Evolutionary conservation across 2,113 vertebrate genomes (phyloP).

Genomic region (Cyanoramphus novaezelandiae): DNA sequence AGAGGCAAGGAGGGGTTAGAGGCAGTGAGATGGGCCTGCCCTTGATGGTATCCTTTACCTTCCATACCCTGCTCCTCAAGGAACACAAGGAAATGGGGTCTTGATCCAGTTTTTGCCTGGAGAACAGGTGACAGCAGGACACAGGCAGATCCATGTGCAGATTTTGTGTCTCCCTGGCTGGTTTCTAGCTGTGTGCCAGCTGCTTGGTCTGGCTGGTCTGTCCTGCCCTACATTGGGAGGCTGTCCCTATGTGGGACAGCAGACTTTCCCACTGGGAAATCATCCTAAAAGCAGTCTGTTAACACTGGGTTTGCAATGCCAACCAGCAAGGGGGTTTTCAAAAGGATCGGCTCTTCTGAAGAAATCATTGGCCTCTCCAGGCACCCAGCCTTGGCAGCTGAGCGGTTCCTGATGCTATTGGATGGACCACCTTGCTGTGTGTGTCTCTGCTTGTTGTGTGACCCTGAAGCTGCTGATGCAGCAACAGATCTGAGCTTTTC

Average conservation of each 20-base stretch:
- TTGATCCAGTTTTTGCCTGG: background rate
- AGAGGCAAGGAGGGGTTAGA: background rate
- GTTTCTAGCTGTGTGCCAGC: background rate
- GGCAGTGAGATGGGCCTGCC: background rate
- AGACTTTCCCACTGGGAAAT: background rate
- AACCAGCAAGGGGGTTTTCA: background rate
- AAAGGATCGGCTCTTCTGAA: background rate
- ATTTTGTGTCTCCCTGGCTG: slow-evolving; percentile 20
- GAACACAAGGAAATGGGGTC: background rate
- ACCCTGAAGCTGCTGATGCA: background rate
- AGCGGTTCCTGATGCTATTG: background rate
- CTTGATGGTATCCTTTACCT: slow-evolving; percentile 21
- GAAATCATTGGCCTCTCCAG: background rate
- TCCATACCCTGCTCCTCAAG: background rate
- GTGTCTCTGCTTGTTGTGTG: background rate
- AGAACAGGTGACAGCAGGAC: background rate
- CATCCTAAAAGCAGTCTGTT: background rate
- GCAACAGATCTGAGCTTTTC: background rate
- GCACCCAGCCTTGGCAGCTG: background rate
- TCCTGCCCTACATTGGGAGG: slow-evolving; percentile 6
- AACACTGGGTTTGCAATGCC: background rate
- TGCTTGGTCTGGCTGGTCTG: slow-evolving; percentile 2
- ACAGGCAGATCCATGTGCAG: rapidly evolving
- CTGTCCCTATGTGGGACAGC: slow-evolving; percentile 23
- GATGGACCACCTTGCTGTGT: background rate